A percentile compares a stretch with the other conserved stretches of the same genome.
phyloP scores from a whole-genome alignment of 2,113 vertebrate species.

The Tylochromis polylepis region DNA sequence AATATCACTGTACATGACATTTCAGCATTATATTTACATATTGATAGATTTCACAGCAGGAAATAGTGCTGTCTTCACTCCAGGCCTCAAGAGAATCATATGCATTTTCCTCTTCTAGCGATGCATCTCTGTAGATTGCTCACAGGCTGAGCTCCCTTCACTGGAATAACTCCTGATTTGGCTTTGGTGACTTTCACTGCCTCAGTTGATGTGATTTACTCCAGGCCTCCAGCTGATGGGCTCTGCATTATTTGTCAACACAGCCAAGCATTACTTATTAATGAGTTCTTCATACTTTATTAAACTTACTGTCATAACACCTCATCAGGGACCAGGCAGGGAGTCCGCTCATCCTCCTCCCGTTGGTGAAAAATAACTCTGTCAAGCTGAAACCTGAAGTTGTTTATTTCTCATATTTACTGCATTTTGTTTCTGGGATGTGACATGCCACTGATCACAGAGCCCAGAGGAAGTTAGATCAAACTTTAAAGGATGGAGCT shows the following conservation, averaged over 20 bases:
- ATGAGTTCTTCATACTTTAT: constrained; percentile 82
- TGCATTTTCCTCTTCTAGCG: neutral
- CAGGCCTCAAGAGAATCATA: neutral
- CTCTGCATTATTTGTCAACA: constrained; percentile 79
- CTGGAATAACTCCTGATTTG: neutral
- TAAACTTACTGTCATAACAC: constrained; percentile 80
- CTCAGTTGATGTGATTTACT: constrained; percentile 70
- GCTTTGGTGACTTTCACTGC: constrained; percentile 47
- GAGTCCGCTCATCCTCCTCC: constrained; percentile 25
- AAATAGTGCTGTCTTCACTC: neutral
- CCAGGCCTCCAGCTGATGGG: constrained; percentile 47
- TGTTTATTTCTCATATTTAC: neutral
- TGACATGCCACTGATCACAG: neutral
- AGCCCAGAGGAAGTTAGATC: neutral
- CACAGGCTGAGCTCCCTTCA: neutral
- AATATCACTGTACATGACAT: neutral
- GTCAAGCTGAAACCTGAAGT: neutral
- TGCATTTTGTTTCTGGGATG: neutral
- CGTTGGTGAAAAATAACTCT: neutral
- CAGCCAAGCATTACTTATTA: constrained; percentile 82
- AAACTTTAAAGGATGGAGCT: neutral
- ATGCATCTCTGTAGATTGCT: neutral
- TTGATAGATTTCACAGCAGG: neutral
- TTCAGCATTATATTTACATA: neutral
- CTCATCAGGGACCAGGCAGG: constrained; percentile 66